Evolutionary conservation across 2,888 invertebrate species (phyloP).

Genomic region (Teinopalpus imperialis): DNA sequence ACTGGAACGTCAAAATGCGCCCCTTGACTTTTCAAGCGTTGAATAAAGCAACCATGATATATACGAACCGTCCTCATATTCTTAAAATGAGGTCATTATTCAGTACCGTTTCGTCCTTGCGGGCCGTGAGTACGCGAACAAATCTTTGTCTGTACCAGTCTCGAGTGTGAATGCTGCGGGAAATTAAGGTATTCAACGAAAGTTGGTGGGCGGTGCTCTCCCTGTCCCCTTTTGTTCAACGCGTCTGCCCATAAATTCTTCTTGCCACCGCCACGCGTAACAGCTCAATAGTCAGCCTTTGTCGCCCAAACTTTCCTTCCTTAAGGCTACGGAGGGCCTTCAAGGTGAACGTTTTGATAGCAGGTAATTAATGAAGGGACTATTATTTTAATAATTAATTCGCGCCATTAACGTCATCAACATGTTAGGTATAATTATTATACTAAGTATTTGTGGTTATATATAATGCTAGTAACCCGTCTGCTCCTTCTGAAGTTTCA

Average conservation of each 20-base stretch:
- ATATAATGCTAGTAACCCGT: not conserved
- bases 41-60: conserved; percentile 24
- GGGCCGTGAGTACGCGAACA: conserved; percentile 33
- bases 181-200: conserved; percentile 59
- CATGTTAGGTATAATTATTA: conserved; percentile 32
- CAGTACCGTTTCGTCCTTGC: conserved; percentile 24
- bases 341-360: conserved; percentile 42
- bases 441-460: conserved; percentile 28
- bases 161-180: conserved; percentile 47
- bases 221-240: conserved; percentile 46
- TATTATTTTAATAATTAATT: conserved; percentile 73
- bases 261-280: conserved; percentile 43
- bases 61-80: conserved; percentile 25
- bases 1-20: no score
- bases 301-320: conserved; percentile 48
- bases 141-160: conserved; percentile 42
- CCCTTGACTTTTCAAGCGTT: not conserved
- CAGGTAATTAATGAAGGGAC: conserved; percentile 57
- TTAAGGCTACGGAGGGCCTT: conserved; percentile 40
- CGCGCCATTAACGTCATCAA: conserved; percentile 60
- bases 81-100: conserved; percentile 28
- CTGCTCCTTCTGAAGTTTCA: no score
- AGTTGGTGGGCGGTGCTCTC: conserved; percentile 39
- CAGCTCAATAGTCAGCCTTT: conserved; percentile 33
- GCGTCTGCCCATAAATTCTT: conserved; percentile 53